These are phyloP conservation scores for Callimorpha dominula DNA, from an alignment of 2,888 invertebrate species.

Conservation along the genomic window DNA sequence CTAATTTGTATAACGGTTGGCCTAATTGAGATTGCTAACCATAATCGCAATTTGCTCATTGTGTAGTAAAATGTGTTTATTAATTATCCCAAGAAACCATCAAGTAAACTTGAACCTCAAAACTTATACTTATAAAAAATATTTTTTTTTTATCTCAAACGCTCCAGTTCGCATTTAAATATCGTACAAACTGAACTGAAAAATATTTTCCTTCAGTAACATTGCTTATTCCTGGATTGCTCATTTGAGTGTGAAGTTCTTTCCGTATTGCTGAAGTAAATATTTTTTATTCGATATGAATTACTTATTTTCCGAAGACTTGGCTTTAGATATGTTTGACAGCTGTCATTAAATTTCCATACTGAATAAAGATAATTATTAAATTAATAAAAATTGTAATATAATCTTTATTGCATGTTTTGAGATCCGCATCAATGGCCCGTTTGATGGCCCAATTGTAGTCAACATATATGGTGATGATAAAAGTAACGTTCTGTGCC, in stretches of 20 bases:
- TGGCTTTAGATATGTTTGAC: not conserved
- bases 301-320: not conserved
- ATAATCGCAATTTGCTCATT: too few relatives aligned
- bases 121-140: not conserved
- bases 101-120: not conserved
- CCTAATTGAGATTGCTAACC: too few relatives aligned
- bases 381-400: not conserved
- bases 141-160: not conserved
- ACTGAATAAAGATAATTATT: not conserved
- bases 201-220: constrained; percentile 7
- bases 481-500: too few relatives aligned
- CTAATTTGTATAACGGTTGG: too few relatives aligned
- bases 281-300: constrained; percentile 7
- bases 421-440: not conserved
- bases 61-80: too few relatives aligned
- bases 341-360: not conserved
- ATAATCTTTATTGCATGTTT: not conserved
- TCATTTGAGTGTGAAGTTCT: constrained; percentile 19
- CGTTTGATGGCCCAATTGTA: too few relatives aligned
- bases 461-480: too few relatives aligned
- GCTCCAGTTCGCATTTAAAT: not conserved
- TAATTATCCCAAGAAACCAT: too few relatives aligned
- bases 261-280: constrained; percentile 10
- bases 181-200: constrained; percentile 7
- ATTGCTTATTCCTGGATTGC: constrained; percentile 10